Evolutionary conservation across 1,140 invertebrate genomes (phyloP), one percentile per base, ranked within the genome.

Genomic region (Diabrotica virgifera): DNA sequence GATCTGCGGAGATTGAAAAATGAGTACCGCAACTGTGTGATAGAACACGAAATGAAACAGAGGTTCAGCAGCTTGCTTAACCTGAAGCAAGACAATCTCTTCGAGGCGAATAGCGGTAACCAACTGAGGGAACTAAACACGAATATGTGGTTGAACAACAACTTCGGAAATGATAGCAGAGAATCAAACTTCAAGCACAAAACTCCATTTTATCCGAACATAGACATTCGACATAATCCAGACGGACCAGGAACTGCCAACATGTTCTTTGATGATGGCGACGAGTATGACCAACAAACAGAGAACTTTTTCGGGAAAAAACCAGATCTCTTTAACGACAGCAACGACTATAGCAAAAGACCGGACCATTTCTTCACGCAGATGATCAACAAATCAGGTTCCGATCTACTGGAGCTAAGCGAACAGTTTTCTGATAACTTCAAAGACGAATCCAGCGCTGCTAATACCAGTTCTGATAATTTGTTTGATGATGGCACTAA

Each of bases 21-120:
- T 50, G 65, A 73, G 9, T 66, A 70, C 54, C 62, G 52, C 46
- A 75, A 67, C 38, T 71, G 59, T 53, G 40, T 72, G 24, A 51
- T 68, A 11, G 64, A 69, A n/a, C 66, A 69, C 12, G 71, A 72
- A 37, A 65, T 72, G 65, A 72, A 70, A 24, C 69, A 66, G 46
- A 58, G 67, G 10, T 72, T 75, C 36, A 72, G 63, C 52, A 75
- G 73, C 59, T 51, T 73, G 10, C 59, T 74, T 24, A 73, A 71
- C 56, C 8, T 73, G 12, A 51, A 52, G n/a, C 68, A 70, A 8
- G 69, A 70, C 5, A 67, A 65, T 55, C 12, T 63, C 6, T 66
- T 60, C n/a, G 61, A 66, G 11, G 13, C 36, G 10, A 8, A 63
- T 36, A 36, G 53, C 6, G 50, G 13, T 12, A 59, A 68, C 37